These are phyloP conservation scores for Archivesica marissinica DNA, from an alignment of 1,140 invertebrate species.

Conservation along the genomic window DNA sequence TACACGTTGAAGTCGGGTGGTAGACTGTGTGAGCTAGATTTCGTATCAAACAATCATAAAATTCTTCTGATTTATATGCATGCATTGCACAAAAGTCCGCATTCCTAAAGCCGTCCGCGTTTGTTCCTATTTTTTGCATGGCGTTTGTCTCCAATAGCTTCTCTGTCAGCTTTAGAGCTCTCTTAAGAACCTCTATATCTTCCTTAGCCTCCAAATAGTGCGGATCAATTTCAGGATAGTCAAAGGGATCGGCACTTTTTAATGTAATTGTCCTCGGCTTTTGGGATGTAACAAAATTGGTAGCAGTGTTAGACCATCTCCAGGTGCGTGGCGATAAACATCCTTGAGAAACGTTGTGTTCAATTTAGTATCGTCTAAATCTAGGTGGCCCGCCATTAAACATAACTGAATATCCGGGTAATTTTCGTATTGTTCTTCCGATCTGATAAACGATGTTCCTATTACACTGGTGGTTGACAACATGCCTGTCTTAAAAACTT, in stretches of 20 bases:
- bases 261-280: slow-evolving; percentile 54
- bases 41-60: slow-evolving; percentile 81
- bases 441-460: slow-evolving; percentile 27
- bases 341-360: background rate
- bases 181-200: slow-evolving; percentile 55
- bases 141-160: slow-evolving; percentile 38
- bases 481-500: slow-evolving; percentile 65
- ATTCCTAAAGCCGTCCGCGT: slow-evolving; percentile 43
- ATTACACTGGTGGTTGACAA: background rate
- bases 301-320: slow-evolving; percentile 46
- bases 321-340: background rate
- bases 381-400: background rate
- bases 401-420: slow-evolving; percentile 18
- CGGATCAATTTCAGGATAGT: too few relatives aligned
- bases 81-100: slow-evolving; percentile 64
- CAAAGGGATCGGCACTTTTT: slow-evolving; percentile 44
- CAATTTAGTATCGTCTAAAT: background rate
- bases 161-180: slow-evolving; percentile 51
- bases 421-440: background rate
- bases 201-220: slow-evolving; percentile 54
- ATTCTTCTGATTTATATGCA: slow-evolving; percentile 74
- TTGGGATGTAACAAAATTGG: slow-evolving; percentile 54
- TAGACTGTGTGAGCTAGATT: slow-evolving; percentile 89
- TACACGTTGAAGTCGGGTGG: slow-evolving; percentile 95
- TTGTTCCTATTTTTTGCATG: slow-evolving; percentile 52